phyloP scores from a whole-genome alignment of 2,797 vertebrate species.

The Taeniopygia guttata region DNA sequence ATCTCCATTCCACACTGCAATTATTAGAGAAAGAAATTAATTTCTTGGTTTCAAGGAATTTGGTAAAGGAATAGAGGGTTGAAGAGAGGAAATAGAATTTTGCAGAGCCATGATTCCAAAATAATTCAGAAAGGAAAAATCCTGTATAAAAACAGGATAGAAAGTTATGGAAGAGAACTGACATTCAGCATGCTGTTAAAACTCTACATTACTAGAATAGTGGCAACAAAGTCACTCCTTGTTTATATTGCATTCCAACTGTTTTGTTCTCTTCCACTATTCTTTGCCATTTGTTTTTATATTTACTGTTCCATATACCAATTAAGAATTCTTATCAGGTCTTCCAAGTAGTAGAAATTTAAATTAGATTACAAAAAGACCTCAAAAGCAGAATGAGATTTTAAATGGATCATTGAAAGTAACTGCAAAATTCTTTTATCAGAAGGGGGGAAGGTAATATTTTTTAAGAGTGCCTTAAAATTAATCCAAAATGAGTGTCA shows the following conservation, averaged over 20 bases:
- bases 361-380: conserved; percentile 67
- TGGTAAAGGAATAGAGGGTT: background rate
- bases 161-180: background rate
- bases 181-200: background rate
- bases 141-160: background rate
- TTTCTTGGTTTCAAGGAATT: conserved; percentile 41
- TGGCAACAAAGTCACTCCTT: background rate
- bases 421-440: conserved; percentile 53
- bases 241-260: background rate
- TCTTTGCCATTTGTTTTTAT: conserved; percentile 68
- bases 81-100: conserved; percentile 33
- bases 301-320: conserved; percentile 70
- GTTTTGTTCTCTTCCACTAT: conserved; percentile 18
- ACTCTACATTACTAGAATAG: background rate
- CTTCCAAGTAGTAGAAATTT: conserved; percentile 72
- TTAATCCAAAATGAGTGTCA: conserved; percentile 55
- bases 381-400: conserved; percentile 69
- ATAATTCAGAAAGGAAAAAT: conserved; percentile 23
- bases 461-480: conserved; percentile 53
- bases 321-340: conserved; percentile 73
- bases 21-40: conserved; percentile 48
- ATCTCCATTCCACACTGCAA: conserved; percentile 35
- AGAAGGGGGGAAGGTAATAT: conserved; percentile 20
- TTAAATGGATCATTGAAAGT: conserved; percentile 69
- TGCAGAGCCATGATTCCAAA: conserved; percentile 13